Conservation (phyloP, 2,797 vertebrate species). For the Sebastes nivosus region DNA sequence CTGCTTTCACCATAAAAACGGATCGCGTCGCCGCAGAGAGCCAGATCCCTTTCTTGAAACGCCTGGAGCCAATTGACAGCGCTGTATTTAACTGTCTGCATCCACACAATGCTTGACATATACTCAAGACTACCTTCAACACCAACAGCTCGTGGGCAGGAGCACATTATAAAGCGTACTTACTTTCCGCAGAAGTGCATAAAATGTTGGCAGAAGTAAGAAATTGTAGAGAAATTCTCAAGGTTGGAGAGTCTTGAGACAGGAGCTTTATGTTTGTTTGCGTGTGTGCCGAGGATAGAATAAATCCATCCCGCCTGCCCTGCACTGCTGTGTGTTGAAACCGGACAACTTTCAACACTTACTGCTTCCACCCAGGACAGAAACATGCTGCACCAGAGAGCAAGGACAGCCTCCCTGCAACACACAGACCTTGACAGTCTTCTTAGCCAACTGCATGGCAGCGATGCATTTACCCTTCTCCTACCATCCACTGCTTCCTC, state of each 20-base stretch:
- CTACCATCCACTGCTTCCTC: slow-evolving; percentile 38
- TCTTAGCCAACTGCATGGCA: slow-evolving; percentile 43
- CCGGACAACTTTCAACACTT: slow-evolving; percentile 31
- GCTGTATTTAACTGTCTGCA: slow-evolving; percentile 36
- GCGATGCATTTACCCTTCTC: slow-evolving; percentile 34
- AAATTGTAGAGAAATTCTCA: background rate
- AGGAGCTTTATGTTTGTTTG: slow-evolving; percentile 32
- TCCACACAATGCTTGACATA: slow-evolving; percentile 13
- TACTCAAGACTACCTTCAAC: slow-evolving; percentile 24
- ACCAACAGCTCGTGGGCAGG: slow-evolving; percentile 15
- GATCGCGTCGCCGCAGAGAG: slow-evolving; percentile 16
- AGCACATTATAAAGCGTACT: slow-evolving; percentile 9
- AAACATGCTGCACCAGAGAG: slow-evolving; percentile 41
- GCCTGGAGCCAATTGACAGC: slow-evolving; percentile 34
- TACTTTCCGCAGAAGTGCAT: slow-evolving; percentile 23
- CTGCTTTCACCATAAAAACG: slow-evolving; percentile 43
- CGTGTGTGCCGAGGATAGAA: background rate
- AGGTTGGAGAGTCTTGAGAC: slow-evolving; percentile 10
- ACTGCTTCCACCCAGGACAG: slow-evolving; percentile 56
- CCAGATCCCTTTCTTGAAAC: slow-evolving; percentile 16
- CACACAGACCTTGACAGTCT: slow-evolving; percentile 33
- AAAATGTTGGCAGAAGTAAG: background rate
- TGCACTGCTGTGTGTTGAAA: slow-evolving; percentile 6
- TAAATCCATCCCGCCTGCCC: slow-evolving; percentile 16
- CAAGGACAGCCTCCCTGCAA: slow-evolving; percentile 15